Base-by-base conservation (phyloP, 1,140 invertebrate genomes). In the Littorina saxatilis region DNA sequence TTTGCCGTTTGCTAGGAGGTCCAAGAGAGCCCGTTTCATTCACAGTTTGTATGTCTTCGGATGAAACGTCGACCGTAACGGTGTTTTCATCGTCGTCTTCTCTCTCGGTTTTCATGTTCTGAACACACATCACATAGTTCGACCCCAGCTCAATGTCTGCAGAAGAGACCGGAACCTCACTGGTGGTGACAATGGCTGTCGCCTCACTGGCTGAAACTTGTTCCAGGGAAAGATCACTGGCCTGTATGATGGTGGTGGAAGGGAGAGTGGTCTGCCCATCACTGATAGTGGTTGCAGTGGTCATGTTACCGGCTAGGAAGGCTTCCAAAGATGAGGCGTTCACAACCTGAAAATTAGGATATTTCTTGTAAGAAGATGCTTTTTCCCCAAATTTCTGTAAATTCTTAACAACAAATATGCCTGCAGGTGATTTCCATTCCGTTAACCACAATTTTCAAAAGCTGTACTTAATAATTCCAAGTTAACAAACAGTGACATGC, bases 41-140 rank as follows among this genome's bases (percentile, higher is more conserved):
- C 17, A 58, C 17, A 13, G 35, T 23, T n/a, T 63, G 50, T 2
- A 78, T 55, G 17, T 78, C 35, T 61, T 1, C 32, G 47, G 74
- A 52, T 29, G 55, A 77, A 4, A 32, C 55, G n/a, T 52, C 74
- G 4, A 61, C 27, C 27, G 23, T 23, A 9, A 23, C 58, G 23
- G 20, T 29, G 27, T 23, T 29, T 5, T 4, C 52, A n/a, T 37
- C 43, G 3, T 37, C 9, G 3, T 50, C 52, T 2, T 29, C 32
- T 20, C 37, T 43, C 32, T 52, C 73, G 9, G 52, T 37, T 32
- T 78, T 61, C 47, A 70, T 27, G 40, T 39, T 63, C 13, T 79
- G 61, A 35, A 79, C 77, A 55, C 79, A 80, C 79, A 80, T 80
- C 23, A 80, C 50, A 32, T 70, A 72, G 47, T 72, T 66, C 4